Conservation (phyloP, 2,888 invertebrate species). For the Diogma glabrata region DNA sequence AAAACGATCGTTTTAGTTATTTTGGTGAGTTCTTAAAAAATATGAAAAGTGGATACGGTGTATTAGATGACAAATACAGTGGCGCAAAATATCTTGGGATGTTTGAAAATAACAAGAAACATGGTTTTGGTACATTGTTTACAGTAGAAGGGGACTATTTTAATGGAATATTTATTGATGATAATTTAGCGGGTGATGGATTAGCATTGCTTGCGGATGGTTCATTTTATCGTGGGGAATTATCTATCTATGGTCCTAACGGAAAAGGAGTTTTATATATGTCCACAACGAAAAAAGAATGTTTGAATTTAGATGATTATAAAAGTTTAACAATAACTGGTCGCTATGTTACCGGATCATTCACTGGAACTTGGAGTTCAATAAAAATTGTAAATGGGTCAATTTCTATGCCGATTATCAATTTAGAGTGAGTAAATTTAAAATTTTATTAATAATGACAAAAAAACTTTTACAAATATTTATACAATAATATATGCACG, state of each 20-base stretch:
- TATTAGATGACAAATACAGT: constrained; percentile 73
- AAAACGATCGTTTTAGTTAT: constrained; percentile 71
- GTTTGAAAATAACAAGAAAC: constrained; percentile 74
- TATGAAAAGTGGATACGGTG: constrained; percentile 72
- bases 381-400: constrained; percentile 54
- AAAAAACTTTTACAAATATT: too few relatives aligned
- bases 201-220: constrained; percentile 82
- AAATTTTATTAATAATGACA: too few relatives aligned
- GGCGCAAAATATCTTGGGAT: constrained; percentile 86
- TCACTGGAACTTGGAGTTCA: constrained; percentile 33
- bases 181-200: constrained; percentile 70
- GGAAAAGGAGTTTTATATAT: constrained; percentile 74
- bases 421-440: constrained; percentile 35
- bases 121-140: constrained; percentile 75
- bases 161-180: constrained; percentile 74
- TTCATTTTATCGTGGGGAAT: constrained; percentile 81
- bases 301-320: constrained; percentile 4
- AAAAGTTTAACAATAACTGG: not conserved
- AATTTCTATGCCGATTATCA: constrained; percentile 43
- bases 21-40: constrained; percentile 82
- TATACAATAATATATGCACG: too few relatives aligned
- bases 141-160: constrained; percentile 85
- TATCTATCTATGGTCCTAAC: constrained; percentile 63
- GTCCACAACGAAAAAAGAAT: constrained; percentile 31
- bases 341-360: constrained; percentile 26